These are phyloP conservation scores for Phylloscopus trochilus DNA, from an alignment of 2,113 vertebrate genomes.

Conservation along the genomic window DNA sequence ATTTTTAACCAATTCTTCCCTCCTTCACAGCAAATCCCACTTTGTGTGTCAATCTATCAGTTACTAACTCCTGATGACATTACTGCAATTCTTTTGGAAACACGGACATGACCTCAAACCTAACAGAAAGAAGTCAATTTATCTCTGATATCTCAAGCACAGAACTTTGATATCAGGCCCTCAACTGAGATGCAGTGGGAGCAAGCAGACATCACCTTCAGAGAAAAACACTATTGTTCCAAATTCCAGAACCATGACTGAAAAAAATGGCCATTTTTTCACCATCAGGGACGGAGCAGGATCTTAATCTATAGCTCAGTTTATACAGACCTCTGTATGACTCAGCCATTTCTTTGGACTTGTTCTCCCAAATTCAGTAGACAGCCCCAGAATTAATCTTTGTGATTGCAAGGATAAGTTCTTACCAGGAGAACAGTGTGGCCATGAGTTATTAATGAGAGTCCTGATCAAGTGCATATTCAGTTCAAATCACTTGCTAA, in stretches of 20 bases:
- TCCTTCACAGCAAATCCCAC: not conserved
- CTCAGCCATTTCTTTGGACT: not conserved
- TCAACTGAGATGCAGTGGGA: not conserved
- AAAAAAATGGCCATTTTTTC: not conserved
- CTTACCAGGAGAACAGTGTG: not conserved
- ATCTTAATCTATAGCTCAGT: not conserved
- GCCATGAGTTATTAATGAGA: slow-evolving; percentile 42
- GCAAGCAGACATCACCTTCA: not conserved
- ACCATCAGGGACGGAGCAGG: not conserved
- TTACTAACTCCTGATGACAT: not conserved
- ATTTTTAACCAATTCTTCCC: not conserved
- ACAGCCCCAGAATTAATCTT: slow-evolving; percentile 38
- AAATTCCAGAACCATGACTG: not conserved
- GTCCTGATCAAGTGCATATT: slow-evolving; percentile 54
- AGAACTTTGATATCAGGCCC: not conserved
- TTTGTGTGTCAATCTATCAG: not conserved
- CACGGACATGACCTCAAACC: not conserved
- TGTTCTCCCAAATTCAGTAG: not conserved
- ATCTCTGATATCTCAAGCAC: not conserved
- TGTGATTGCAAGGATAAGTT: slow-evolving; percentile 15
- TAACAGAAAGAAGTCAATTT: not conserved
- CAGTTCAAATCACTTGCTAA: slow-evolving; percentile 42
- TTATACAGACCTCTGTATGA: rapidly evolving
- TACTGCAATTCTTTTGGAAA: not conserved
- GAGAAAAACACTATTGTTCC: not conserved